These are phyloP conservation scores for Anarhynchus alexandrinus DNA, from an alignment of 2,113 vertebrate genomes.

Conservation along the genomic window DNA sequence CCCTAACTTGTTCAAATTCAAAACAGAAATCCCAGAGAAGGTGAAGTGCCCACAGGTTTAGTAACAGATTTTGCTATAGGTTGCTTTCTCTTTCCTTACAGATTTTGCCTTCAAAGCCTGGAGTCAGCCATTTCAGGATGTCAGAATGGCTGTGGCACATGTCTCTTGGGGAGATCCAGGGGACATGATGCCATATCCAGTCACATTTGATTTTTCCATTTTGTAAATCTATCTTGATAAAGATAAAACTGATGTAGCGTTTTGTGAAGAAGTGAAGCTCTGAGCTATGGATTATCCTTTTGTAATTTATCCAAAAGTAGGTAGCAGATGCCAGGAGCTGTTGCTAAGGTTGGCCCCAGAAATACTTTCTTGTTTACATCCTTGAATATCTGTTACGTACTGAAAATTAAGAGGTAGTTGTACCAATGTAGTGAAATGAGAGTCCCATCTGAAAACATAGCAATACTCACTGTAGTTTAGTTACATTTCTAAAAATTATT, in stretches of 20 bases:
- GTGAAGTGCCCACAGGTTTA: not conserved
- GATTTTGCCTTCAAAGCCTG: not conserved
- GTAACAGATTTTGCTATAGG: not conserved
- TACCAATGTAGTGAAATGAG: not conserved
- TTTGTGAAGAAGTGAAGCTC: not conserved
- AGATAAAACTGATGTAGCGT: not conserved
- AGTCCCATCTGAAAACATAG: not conserved
- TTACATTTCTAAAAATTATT: not conserved
- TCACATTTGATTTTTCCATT: not conserved
- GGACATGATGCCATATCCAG: not conserved
- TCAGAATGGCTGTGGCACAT: not conserved
- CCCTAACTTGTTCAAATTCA: not conserved
- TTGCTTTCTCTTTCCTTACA: not conserved
- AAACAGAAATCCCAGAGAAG: not conserved
- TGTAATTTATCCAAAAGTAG: not conserved
- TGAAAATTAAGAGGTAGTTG: not conserved
- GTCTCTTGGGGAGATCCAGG: not conserved
- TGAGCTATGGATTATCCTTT: not conserved
- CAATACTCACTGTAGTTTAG: not conserved
- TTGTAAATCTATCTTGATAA: not conserved
- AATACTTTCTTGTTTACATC: not conserved
- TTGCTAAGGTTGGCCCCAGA: not conserved
- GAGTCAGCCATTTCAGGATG: too few relatives aligned
- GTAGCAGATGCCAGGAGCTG: not conserved
- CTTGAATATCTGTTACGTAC: not conserved